A percentile compares a stretch with the other conserved stretches of the same genome.
Conservation (phyloP, 2,888 invertebrate genomes). For the Yponomeuta evonymella region DNA sequence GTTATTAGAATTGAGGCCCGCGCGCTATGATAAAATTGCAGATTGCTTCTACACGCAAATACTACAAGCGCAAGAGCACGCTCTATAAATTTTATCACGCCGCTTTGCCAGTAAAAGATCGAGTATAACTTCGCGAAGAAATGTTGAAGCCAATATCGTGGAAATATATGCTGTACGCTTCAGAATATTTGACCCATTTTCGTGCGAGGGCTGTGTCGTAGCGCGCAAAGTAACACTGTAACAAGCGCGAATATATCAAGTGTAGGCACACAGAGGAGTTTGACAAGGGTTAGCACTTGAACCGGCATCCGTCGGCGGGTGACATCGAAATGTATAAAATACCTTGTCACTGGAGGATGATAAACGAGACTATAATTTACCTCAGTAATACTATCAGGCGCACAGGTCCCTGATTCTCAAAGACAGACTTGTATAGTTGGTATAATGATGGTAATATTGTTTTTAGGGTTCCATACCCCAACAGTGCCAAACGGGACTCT, state of each 20-base stretch:
- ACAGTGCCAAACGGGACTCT: too few relatives aligned
- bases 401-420: not conserved
- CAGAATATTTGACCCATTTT: not conserved
- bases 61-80: not conserved
- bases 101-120: not conserved
- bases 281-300: not conserved
- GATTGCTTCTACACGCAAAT: not conserved
- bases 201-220: not conserved
- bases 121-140: not conserved
- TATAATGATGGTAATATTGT: too few relatives aligned
- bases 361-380: not conserved
- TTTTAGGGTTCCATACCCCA: too few relatives aligned
- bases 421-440: not conserved
- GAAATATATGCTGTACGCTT: not conserved
- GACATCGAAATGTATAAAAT: conserved; percentile 1
- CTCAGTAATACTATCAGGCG: not conserved
- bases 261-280: not conserved
- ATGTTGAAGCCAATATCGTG: not conserved
- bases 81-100: not conserved
- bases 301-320: not conserved
- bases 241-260: not conserved
- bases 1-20: too few relatives aligned
- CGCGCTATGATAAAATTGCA: not conserved
- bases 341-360: not conserved
- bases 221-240: not conserved